A percentile compares a stretch with the other conserved stretches of the same genome.
phyloP scores from a whole-genome alignment of 2,888 invertebrate genomes.

The Drosophila antonietae region DNA sequence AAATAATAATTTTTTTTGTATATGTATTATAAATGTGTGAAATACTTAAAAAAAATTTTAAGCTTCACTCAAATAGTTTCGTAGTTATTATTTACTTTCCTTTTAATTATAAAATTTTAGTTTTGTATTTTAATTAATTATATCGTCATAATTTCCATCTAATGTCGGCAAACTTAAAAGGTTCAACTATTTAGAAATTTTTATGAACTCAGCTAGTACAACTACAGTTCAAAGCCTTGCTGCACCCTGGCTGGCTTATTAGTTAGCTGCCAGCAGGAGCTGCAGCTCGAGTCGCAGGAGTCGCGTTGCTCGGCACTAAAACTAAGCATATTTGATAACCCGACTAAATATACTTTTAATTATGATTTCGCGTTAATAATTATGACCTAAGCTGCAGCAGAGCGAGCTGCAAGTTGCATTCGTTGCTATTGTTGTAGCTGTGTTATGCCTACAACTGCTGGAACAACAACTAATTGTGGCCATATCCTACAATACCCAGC shows the following conservation, averaged over 20 bases:
- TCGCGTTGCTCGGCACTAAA: background rate
- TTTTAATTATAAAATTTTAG: too few relatives aligned
- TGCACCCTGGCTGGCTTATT: conserved; percentile 15
- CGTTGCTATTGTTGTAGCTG: conserved; percentile 21
- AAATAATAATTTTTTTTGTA: too few relatives aligned
- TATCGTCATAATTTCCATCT: background rate
- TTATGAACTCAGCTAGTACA: conserved; percentile 4
- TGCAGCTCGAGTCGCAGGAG: conserved; percentile 11
- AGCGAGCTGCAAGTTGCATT: conserved; percentile 53
- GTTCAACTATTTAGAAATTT: conserved; percentile 6
- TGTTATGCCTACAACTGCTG: conserved; percentile 30
- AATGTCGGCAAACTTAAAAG: background rate
- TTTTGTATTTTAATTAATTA: too few relatives aligned
- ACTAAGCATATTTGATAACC: conserved; percentile 62
- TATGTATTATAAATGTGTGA: too few relatives aligned
- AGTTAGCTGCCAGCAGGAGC: conserved; percentile 14
- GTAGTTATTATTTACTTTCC: too few relatives aligned
- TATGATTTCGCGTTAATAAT: conserved; percentile 79
- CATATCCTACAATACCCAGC: conserved; percentile 72
- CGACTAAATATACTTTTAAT: conserved; percentile 81
- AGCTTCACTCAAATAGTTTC: too few relatives aligned
- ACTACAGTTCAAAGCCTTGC: background rate
- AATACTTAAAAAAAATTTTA: too few relatives aligned
- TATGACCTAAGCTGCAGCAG: conserved; percentile 70
- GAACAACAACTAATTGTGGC: conserved; percentile 38